Evolutionary conservation across 2,888 invertebrate genomes (phyloP).

Genomic region (Agrochola macilenta): DNA sequence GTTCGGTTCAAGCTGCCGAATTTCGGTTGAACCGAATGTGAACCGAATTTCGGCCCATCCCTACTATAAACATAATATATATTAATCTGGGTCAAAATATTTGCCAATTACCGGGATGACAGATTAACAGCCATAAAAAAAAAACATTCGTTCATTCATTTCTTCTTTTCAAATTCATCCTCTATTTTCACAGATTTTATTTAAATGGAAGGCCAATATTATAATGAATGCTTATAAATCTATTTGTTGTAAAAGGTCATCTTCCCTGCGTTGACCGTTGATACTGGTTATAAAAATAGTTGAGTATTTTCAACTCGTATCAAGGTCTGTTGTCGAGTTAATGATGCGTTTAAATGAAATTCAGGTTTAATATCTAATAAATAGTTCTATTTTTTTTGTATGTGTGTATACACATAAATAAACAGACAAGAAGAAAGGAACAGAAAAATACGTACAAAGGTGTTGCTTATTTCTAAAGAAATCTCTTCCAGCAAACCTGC

Average conservation of each 20-base stretch:
- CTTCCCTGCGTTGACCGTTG: conserved; percentile 68
- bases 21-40: too few relatives aligned
- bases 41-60: too few relatives aligned
- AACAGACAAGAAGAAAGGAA: too few relatives aligned
- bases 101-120: not conserved
- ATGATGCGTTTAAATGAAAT: conserved; percentile 68
- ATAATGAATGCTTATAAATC: conserved; percentile 61
- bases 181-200: conserved; percentile 26
- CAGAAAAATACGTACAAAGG: too few relatives aligned
- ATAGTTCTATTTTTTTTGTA: not conserved
- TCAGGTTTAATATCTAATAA: conserved; percentile 22
- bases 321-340: conserved; percentile 72
- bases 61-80: not conserved
- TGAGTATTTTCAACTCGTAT: conserved; percentile 68
- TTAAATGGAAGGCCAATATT: conserved; percentile 43
- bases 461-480: too few relatives aligned
- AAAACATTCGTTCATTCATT: not conserved
- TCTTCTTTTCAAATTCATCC: not conserved
- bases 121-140: not conserved
- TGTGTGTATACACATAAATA: too few relatives aligned
- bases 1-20: too few relatives aligned
- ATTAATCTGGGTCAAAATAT: not conserved
- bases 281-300: conserved; percentile 75
- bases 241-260: conserved; percentile 73
- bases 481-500: too few relatives aligned